Evolutionary conservation across 2,888 invertebrate species (phyloP), one percentile per base, ranked within the genome.

Genomic region (Monochamus alternatus): DNA sequence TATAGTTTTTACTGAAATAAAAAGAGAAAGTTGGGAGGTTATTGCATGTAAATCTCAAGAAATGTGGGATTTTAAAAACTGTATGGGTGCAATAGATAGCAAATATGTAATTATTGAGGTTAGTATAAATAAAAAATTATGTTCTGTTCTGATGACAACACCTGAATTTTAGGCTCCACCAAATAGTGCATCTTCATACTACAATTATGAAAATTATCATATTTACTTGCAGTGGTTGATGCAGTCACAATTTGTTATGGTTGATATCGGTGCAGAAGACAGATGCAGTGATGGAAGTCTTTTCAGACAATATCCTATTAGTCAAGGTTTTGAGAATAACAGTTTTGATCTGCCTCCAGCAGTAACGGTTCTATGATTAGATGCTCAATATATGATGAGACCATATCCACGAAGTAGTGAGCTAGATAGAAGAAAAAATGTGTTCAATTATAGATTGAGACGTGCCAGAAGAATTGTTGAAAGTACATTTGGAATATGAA

Each of bases 381-480:
- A n/a, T n/a, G n/a, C n/a, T n/a, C n/a, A n/a, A n/a, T n/a, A 81
- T 80, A n/a, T 74, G 30, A 74, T 74, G 63, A 68, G 62, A 68
- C 69, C 69, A 51, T 74, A 52, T 55, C 69, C 74, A 63, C 69
- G 38, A n/a, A 22, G 55, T 64, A 31, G 43, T 60, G 67, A 43
- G 10, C 52, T 65, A 65, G 63, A 47, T 68, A 51, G 55, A 58
- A 68, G 68, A 68, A 44, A 62, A 10, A 74, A 74, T 68, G 55
- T 75, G 32, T 75, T 75, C 51, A 71, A 72, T 62, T 72, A 75
- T 59, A 71, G 71, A 52, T 67, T 66, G 55, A 64, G 58, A 32
- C 65, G 75, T 74, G 76, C 74, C 51, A n/a, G 55, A 71, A 22
- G 60, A 74, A 38, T 59, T 22, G 66, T 71, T 44, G 71, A 75